Percentiles rank a stretch among this genome's conserved stretches.
Evolutionary conservation across 2,888 invertebrate species (phyloP).

Genomic region (Phortica okadai): DNA sequence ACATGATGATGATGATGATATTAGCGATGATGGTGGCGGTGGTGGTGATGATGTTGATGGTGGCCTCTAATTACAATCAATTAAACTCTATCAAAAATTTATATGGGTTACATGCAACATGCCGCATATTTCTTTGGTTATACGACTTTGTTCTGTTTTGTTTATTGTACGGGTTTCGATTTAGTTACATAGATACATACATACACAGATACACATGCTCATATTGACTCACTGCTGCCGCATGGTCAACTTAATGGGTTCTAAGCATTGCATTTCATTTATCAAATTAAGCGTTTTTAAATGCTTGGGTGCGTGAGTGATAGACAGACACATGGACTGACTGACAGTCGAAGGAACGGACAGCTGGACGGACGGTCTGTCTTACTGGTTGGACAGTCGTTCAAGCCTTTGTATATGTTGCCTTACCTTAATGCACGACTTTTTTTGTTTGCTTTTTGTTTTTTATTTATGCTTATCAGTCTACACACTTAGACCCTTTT

Average conservation of each 20-base stretch:
- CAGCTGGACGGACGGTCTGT: background rate
- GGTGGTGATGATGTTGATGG: background rate
- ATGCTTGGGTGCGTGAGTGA: conserved; percentile 28
- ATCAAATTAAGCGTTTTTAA: background rate
- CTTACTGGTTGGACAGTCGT: background rate
- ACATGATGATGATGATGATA: background rate
- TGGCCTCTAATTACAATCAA: conserved; percentile 62
- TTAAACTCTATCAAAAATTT: conserved; percentile 62
- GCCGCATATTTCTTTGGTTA: conserved; percentile 22
- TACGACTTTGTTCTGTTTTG: conserved; percentile 43
- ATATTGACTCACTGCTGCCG: conserved; percentile 41
- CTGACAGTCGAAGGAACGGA: background rate
- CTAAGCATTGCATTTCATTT: background rate
- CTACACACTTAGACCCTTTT: background rate
- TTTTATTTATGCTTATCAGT: background rate
- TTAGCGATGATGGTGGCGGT: background rate
- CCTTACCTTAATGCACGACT: conserved; percentile 14
- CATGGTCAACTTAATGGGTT: background rate
- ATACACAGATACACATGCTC: conserved; percentile 31
- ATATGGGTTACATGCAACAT: conserved; percentile 52
- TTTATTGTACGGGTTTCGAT: conserved; percentile 37
- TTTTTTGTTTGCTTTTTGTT: background rate
- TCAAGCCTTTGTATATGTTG: background rate
- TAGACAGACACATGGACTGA: conserved; percentile 1
- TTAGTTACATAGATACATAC: conserved; percentile 22